These are phyloP conservation scores for Drosophila mercatorum DNA, from an alignment of 2,888 invertebrate species.

Conservation along the genomic window DNA sequence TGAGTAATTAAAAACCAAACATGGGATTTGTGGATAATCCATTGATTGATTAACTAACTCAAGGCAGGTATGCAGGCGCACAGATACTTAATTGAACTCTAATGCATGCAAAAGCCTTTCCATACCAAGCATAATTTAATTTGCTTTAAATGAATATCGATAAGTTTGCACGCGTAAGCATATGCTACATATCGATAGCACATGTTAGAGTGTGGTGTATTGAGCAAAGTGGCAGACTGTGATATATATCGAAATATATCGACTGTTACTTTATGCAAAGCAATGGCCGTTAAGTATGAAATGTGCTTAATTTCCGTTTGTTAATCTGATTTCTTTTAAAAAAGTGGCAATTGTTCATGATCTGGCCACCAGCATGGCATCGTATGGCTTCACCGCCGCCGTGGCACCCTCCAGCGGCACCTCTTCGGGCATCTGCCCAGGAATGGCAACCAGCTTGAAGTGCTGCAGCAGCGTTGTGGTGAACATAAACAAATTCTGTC, in stretches of 20 bases:
- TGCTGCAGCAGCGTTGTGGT: conserved; percentile 90
- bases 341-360: conserved; percentile 5
- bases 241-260: conserved; percentile 10
- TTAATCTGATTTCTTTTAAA: neutral
- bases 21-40: conserved; percentile 33
- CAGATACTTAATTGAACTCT: neutral
- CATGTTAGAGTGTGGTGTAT: neutral
- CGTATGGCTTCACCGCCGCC: conserved; percentile 90
- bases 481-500: conserved; percentile 92
- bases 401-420: conserved; percentile 92
- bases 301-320: neutral
- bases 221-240: neutral
- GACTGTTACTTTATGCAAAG: neutral
- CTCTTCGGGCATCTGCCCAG: conserved; percentile 88
- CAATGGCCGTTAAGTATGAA: neutral
- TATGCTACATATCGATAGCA: neutral
- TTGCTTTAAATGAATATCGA: neutral
- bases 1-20: conserved; percentile 24
- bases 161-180: neutral
- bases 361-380: conserved; percentile 88
- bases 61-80: neutral
- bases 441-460: conserved; percentile 88
- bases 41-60: neutral
- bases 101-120: neutral
- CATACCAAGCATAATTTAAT: neutral